These are phyloP conservation scores for Corythoichthys haematopterus DNA, from an alignment of 2,113 vertebrate species.

Conservation along the genomic window DNA sequence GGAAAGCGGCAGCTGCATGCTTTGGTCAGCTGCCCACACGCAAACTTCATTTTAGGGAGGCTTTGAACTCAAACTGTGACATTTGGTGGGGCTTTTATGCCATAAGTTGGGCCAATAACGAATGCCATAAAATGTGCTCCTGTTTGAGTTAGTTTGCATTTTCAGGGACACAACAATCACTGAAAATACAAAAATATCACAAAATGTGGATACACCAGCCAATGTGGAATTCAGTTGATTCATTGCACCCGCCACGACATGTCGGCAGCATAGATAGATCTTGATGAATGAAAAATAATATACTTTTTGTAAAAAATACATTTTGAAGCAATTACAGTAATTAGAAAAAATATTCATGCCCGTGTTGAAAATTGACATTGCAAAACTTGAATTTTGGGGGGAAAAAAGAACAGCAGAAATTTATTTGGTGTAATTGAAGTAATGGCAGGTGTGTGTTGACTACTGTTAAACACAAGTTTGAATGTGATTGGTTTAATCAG, in stretches of 20 bases:
- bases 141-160: too few species aligned
- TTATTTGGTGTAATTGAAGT: neutral
- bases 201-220: neutral
- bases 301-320: neutral
- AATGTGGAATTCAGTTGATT: neutral
- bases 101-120: too few species aligned
- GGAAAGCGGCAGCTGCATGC: conserved; percentile 13
- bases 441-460: neutral
- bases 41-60: neutral
- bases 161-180: neutral
- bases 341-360: neutral
- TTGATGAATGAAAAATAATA: neutral
- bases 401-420: neutral
- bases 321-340: neutral
- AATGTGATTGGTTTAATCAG: neutral
- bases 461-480: neutral
- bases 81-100: neutral
- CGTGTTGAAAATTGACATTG: neutral
- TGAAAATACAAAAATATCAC: neutral
- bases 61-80: neutral
- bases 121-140: too few species aligned
- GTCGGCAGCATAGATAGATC: neutral
- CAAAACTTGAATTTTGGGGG: neutral
- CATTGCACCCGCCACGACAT: neutral
- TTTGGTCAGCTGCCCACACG: conserved; percentile 22